Evolutionary conservation across 1,140 invertebrate species (phyloP).

Genomic region (Ceratitis capitata): DNA sequence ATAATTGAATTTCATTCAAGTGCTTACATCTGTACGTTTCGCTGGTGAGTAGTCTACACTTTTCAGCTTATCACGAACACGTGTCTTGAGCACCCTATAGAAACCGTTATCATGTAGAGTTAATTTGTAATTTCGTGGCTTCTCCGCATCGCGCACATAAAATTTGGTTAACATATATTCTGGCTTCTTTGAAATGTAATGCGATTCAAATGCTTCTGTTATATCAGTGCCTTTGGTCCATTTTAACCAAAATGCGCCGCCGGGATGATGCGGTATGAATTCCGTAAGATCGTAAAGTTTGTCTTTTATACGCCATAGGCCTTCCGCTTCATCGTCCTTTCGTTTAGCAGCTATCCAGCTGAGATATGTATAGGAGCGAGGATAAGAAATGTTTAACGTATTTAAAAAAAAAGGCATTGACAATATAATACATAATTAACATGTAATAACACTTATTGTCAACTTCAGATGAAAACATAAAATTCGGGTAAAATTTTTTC

Average conservation of each 20-base stretch:
- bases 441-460: too few species aligned
- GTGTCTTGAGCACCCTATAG: constrained; percentile 73
- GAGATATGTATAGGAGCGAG: too few species aligned
- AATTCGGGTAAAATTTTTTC: too few species aligned
- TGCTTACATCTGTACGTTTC: constrained; percentile 52
- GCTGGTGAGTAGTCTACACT: constrained; percentile 55
- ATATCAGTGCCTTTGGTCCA: constrained; percentile 80
- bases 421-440: too few species aligned
- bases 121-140: constrained; percentile 72
- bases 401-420: not conserved
- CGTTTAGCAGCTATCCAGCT: constrained; percentile 75
- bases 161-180: constrained; percentile 71
- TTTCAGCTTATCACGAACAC: constrained; percentile 68
- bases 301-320: constrained; percentile 81
- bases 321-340: constrained; percentile 77
- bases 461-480: too few species aligned
- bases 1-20: too few species aligned
- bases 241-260: constrained; percentile 78
- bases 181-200: constrained; percentile 70
- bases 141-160: constrained; percentile 69
- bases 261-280: constrained; percentile 80
- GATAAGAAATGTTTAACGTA: not conserved
- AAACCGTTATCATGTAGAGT: constrained; percentile 75
- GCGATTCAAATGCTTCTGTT: constrained; percentile 78
- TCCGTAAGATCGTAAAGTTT: constrained; percentile 77